These are phyloP conservation scores for Hydractinia echinata DNA, from an alignment of 30 jellyfish, hydroid and myxozoan species.

Conservation along the genomic window DNA sequence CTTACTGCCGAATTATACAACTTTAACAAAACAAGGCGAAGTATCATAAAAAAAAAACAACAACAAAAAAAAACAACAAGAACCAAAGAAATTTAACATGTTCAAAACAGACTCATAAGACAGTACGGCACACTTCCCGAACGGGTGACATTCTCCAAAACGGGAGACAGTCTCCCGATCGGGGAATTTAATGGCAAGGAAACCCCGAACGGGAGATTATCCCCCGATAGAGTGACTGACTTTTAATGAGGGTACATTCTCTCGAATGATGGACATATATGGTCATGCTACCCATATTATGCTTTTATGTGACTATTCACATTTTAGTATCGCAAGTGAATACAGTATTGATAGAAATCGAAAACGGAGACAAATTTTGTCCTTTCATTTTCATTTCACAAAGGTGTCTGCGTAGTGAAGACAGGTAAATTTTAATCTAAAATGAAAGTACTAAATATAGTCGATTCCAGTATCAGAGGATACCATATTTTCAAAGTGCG, in stretches of 20 bases:
- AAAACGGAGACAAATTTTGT: neutral
- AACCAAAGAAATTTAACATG: too few species aligned
- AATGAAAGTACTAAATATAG: neutral
- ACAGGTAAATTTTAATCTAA: neutral
- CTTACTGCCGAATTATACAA: too few species aligned
- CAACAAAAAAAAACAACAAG: too few species aligned
- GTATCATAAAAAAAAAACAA: too few species aligned
- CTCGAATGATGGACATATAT: too few species aligned
- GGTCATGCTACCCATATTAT: too few species aligned
- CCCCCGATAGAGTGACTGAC: too few species aligned
- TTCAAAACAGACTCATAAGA: neutral
- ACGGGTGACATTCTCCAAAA: neutral
- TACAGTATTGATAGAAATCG: neutral
- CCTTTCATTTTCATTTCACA: neutral
- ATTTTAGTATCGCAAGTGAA: slow-evolving; percentile 5
- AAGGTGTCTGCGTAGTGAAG: neutral
- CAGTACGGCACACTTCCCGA: slow-evolving; percentile 10
- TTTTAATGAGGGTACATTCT: too few species aligned
- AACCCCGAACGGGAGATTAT: too few species aligned
- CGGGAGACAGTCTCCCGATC: neutral
- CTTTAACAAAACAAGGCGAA: too few species aligned
- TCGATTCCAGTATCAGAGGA: neutral
- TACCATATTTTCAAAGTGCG: neutral
- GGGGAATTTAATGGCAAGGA: neutral
- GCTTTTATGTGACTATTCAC: too few species aligned